These are phyloP conservation scores for Sebastes baramenuke DNA, from an alignment of 2,797 vertebrate species.

Conservation along the genomic window DNA sequence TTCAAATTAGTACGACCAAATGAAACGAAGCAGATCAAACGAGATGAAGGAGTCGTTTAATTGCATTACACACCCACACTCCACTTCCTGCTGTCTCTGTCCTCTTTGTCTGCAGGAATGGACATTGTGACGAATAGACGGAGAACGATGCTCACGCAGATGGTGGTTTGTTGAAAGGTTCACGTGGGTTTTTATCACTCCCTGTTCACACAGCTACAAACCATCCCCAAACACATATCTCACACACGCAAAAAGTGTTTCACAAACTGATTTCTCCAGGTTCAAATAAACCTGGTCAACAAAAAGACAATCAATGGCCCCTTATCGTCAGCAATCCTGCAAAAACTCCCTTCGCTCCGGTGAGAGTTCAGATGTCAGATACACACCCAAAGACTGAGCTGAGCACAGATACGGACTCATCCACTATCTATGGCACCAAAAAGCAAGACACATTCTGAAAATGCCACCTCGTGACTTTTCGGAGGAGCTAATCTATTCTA, in stretches of 20 bases:
- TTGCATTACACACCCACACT: slow-evolving; percentile 68
- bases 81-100: slow-evolving; percentile 38
- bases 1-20: slow-evolving; percentile 71
- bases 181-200: slow-evolving; percentile 18
- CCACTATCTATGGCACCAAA: slow-evolving; percentile 50
- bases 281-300: slow-evolving; percentile 46
- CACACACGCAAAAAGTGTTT: neutral
- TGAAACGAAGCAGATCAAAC: slow-evolving; percentile 75
- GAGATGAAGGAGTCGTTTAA: slow-evolving; percentile 64
- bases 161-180: slow-evolving; percentile 20
- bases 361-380: slow-evolving; percentile 59
- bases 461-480: slow-evolving; percentile 79
- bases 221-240: slow-evolving; percentile 9
- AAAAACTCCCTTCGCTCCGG: slow-evolving; percentile 8
- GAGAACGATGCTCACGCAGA: slow-evolving; percentile 43
- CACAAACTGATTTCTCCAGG: slow-evolving; percentile 1
- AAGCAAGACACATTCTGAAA: slow-evolving; percentile 64
- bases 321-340: slow-evolving; percentile 46
- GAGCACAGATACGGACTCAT: slow-evolving; percentile 50
- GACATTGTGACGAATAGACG: slow-evolving; percentile 32
- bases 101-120: slow-evolving; percentile 42
- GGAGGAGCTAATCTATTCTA: slow-evolving; percentile 76
- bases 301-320: slow-evolving; percentile 57
- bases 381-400: slow-evolving; percentile 50
- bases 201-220: slow-evolving; percentile 1